Conservation (phyloP, 2,113 vertebrate genomes). For the Lucifuga dentata region DNA sequence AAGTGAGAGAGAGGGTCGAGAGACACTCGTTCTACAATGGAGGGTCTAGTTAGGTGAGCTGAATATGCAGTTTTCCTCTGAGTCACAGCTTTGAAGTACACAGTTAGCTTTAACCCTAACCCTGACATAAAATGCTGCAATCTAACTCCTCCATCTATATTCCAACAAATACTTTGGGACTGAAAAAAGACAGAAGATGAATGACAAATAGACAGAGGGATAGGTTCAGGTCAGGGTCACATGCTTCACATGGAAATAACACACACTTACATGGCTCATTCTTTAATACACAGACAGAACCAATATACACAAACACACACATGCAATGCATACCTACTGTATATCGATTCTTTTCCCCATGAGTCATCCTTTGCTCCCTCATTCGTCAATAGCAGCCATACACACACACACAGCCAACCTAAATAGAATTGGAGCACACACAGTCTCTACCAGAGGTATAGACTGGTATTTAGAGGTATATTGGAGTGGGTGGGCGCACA, state of each 20-base stretch:
- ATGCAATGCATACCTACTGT: conserved; percentile 1
- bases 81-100: conserved; percentile 46
- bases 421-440: conserved; percentile 22
- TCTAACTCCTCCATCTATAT: conserved; percentile 24
- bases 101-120: conserved; percentile 50
- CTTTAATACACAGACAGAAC: conserved; percentile 19
- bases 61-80: conserved; percentile 53
- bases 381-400: conserved; percentile 74
- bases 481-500: not conserved
- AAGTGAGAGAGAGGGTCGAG: conserved; percentile 6
- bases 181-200: too few species aligned
- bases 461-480: too few species aligned
- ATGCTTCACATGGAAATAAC: conserved; percentile 29
- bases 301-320: not conserved
- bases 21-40: conserved; percentile 11
- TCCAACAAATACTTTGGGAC: too few species aligned
- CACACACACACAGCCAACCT: conserved; percentile 17
- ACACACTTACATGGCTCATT: conserved; percentile 5
- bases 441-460: not conserved
- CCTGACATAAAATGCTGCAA: conserved; percentile 7
- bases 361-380: conserved; percentile 63
- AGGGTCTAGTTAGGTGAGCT: conserved; percentile 41
- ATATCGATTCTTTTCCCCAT: conserved; percentile 57
- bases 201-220: too few species aligned
- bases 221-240: not conserved